Conservation (phyloP, 2,888 invertebrate genomes). For the Scaptomyza caliginosa region DNA sequence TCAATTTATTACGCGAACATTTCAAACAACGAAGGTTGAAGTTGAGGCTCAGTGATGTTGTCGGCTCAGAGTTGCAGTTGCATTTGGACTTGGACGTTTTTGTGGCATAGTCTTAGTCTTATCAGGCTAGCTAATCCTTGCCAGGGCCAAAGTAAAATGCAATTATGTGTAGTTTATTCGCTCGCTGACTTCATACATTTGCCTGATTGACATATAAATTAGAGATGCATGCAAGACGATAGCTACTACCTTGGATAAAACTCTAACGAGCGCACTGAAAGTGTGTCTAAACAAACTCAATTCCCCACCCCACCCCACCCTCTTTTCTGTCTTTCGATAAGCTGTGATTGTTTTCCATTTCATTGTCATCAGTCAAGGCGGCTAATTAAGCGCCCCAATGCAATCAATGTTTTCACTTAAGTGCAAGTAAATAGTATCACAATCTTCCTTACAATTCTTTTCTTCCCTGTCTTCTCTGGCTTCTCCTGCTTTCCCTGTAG, state of each 20-base stretch:
- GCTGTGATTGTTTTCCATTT: slow-evolving; percentile 72
- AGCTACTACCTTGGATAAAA: slow-evolving; percentile 27
- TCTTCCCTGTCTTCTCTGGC: too few relatives aligned
- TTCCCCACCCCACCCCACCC: too few relatives aligned
- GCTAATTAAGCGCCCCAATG: slow-evolving; percentile 52
- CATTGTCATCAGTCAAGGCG: slow-evolving; percentile 64
- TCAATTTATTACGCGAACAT: slow-evolving; percentile 75
- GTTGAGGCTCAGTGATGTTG: slow-evolving; percentile 52
- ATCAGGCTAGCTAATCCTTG: slow-evolving; percentile 63
- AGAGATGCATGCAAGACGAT: slow-evolving; percentile 75
- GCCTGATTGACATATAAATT: slow-evolving; percentile 78
- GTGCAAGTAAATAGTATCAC: slow-evolving; percentile 69
- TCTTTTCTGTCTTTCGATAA: slow-evolving; percentile 39
- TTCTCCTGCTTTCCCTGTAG: neutral
- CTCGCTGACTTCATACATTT: slow-evolving; percentile 69
- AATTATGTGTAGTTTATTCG: slow-evolving; percentile 78
- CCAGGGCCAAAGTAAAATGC: slow-evolving; percentile 64
- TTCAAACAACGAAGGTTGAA: slow-evolving; percentile 68
- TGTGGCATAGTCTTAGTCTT: slow-evolving; percentile 52
- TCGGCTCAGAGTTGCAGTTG: slow-evolving; percentile 4
- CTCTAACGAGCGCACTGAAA: slow-evolving; percentile 74
- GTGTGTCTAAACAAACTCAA: slow-evolving; percentile 42
- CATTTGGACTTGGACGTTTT: slow-evolving; percentile 1
- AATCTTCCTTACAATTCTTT: slow-evolving; percentile 33
- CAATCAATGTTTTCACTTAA: slow-evolving; percentile 73